phyloP scores from a whole-genome alignment of 2,888 invertebrate species.

The Thereva nobilitata region DNA sequence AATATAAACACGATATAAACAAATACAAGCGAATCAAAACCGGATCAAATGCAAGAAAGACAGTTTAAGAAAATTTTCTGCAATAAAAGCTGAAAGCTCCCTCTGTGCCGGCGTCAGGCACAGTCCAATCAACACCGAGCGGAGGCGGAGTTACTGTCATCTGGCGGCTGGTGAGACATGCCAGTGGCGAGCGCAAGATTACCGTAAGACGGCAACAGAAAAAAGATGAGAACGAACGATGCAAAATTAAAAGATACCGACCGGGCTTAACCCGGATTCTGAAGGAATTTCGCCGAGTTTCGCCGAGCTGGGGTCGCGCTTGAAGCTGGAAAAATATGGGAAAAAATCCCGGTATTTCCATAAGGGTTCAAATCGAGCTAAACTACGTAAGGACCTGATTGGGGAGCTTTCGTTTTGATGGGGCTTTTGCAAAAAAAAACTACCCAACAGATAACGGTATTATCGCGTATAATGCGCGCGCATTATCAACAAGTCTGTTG shows the following conservation, averaged over 20 bases:
- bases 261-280: no score
- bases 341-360: no score
- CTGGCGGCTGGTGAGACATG: slow-evolving; percentile 19
- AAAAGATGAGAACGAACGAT: no score
- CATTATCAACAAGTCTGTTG: slow-evolving; percentile 50
- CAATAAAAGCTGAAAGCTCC: slow-evolving; percentile 41
- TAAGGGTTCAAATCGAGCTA: no score
- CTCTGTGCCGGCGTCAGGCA: slow-evolving; percentile 15
- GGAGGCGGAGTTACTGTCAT: slow-evolving; percentile 45
- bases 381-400: no score
- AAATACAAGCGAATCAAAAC: slow-evolving; percentile 50
- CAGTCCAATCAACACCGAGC: slow-evolving; percentile 46
- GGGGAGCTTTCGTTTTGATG: no score
- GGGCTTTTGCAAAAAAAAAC: slow-evolving; percentile 22
- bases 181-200: slow-evolving; percentile 7
- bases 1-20: slow-evolving; percentile 31
- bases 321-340: no score
- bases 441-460: slow-evolving; percentile 46
- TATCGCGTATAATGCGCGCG: slow-evolving; percentile 60
- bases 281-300: no score
- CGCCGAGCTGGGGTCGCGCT: no score
- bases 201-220: background rate
- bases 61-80: slow-evolving; percentile 39
- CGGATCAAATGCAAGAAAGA: slow-evolving; percentile 47
- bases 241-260: no score